A percentile compares a stretch with the other conserved stretches of the same genome.
Conservation (phyloP, 1,140 invertebrate species). For the Drosophila hydei region DNA sequence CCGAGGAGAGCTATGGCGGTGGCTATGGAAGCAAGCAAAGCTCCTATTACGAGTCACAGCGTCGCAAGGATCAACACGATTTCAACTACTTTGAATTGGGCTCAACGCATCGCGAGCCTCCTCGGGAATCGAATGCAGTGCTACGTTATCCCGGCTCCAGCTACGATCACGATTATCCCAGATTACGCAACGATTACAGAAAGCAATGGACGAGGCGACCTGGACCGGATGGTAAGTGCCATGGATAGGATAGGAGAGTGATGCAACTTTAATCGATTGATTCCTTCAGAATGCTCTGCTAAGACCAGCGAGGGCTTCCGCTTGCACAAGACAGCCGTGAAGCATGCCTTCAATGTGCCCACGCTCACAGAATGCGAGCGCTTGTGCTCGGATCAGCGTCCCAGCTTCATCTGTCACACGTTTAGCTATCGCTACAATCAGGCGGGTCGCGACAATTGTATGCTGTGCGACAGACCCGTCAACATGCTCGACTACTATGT, state of each 20-base stretch:
- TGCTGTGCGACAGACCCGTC: constrained; percentile 88
- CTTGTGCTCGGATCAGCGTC: constrained; percentile 88
- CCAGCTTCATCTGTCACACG: constrained; percentile 88
- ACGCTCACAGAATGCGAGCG: constrained; percentile 90
- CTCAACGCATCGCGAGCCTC: constrained; percentile 34
- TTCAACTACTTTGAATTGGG: constrained; percentile 83
- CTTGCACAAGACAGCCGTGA: constrained; percentile 87
- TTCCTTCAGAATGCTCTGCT: constrained; percentile 88
- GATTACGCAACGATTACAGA: constrained; percentile 70
- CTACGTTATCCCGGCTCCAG: constrained; percentile 74
- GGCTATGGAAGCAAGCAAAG: constrained; percentile 67
- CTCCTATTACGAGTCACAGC: constrained; percentile 70
- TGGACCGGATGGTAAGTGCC: constrained; percentile 73
- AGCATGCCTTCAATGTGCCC: constrained; percentile 87
- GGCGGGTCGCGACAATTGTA: constrained; percentile 88
- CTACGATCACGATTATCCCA: constrained; percentile 62
- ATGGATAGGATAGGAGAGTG: background rate
- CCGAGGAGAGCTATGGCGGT: constrained; percentile 79
- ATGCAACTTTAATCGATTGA: background rate
- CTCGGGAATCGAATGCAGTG: constrained; percentile 69
- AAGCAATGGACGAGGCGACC: constrained; percentile 76
- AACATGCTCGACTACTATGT: constrained; percentile 89
- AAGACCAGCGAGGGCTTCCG: constrained; percentile 89
- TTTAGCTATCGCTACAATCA: constrained; percentile 88
- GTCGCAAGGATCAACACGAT: constrained; percentile 74